Base-by-base conservation (phyloP, 2,797 vertebrate genomes). In the Microhierax caerulescens region DNA sequence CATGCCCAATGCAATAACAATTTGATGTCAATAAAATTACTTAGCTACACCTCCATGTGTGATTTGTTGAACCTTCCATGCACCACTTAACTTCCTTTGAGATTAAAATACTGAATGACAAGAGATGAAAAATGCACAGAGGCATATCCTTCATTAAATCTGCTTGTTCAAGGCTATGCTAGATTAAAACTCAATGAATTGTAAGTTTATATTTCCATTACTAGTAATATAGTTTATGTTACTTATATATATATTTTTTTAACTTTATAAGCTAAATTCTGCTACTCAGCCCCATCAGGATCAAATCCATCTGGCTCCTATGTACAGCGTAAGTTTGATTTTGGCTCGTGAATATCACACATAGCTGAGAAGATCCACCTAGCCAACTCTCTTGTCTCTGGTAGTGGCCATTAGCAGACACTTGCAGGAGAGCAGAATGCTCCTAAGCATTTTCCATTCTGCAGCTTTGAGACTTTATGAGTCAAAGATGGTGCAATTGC, bases 31-130 rank as follows among this genome's bases (percentile, higher is more conserved):
- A 80, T 83, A 80, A 89, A 88, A 77, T 45, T 22, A 80, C 6
- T 56, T 80, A 43, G 19, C 15, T 80, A 54, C 45, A 54, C 13
- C 9, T 72, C 37, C 25, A 25, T 10, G 8, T 22, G 17, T 64
- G 37, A 64, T 72, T 48, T 80, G 11, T 61, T 0, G 0, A 91
- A 77, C 15, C 10, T 89, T 88, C 20, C 28, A 47, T 0, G 0
- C 13, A 24, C 30, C 68, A 34, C 25, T 23, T 64, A 70, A 50
- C 4, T 80, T 69, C 20, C 25, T 61, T 59, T 67, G 61, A 9
- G 24, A 70, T 57, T 54, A 64, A 77, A 79, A 74, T 56, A 63
- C 12, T 30, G 43, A 92, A 51, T 43, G 54, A 48, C 45, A 77
- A 70, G 11, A 37, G 8, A 7, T 54, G 14, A 51, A 63, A 84